Conservation (phyloP, 2,888 invertebrate genomes). For the Drosophila mulleri region DNA sequence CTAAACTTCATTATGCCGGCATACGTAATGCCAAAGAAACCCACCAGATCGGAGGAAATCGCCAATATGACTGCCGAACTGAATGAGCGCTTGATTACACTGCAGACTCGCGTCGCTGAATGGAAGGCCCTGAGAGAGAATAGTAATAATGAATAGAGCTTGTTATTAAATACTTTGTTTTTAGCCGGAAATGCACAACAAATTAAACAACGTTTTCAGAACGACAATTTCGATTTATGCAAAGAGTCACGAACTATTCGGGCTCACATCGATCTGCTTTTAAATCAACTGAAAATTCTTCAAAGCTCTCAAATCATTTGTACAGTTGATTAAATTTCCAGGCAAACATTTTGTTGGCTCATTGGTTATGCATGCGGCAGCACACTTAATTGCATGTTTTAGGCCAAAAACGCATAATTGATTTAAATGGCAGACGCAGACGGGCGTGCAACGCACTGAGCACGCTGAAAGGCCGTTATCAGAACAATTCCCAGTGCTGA, state of each 20-base stretch:
- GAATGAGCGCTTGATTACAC: slow-evolving; percentile 27
- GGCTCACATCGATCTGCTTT: not conserved
- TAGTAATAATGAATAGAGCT: not conserved
- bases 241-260: too few species aligned
- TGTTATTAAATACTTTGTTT: not conserved
- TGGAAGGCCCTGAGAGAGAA: slow-evolving; percentile 34
- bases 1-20: slow-evolving; percentile 5
- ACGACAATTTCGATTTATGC: not conserved
- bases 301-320: slow-evolving; percentile 34
- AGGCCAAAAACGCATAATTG: slow-evolving; percentile 62
- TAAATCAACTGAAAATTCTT: slow-evolving; percentile 19
- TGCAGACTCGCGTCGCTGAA: slow-evolving; percentile 41
- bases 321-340: slow-evolving; percentile 38
- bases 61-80: slow-evolving; percentile 34
- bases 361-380: slow-evolving; percentile 10
- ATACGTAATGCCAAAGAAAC: slow-evolving; percentile 27
- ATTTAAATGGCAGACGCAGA: slow-evolving; percentile 59
- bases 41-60: slow-evolving; percentile 47
- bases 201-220: not conserved
- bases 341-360: slow-evolving; percentile 27
- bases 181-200: slow-evolving; percentile 2
- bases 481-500: slow-evolving; percentile 44
- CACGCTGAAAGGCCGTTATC: slow-evolving; percentile 3
- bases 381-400: slow-evolving; percentile 48
- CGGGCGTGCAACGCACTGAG: slow-evolving; percentile 26